Percentiles rank a stretch among this genome's conserved stretches.
Conservation (phyloP, 2,113 vertebrate genomes). For the Gila orcuttii region DNA sequence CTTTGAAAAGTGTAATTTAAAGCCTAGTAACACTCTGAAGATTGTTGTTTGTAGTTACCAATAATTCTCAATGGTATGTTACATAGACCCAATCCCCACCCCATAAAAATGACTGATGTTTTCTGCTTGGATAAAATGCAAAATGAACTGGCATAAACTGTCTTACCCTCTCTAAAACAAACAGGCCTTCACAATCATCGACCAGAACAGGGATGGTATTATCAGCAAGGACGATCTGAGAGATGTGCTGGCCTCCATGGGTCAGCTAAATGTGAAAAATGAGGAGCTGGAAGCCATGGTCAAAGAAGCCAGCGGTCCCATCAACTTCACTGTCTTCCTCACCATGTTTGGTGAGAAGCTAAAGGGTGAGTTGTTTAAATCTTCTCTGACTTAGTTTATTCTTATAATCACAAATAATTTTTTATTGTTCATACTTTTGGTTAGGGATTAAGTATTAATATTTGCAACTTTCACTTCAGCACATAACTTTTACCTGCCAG, state of each 20-base stretch:
- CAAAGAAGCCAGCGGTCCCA: conserved; percentile 91
- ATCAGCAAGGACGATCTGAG: conserved; percentile 90
- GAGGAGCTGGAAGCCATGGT: conserved; percentile 92
- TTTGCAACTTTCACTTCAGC: not conserved
- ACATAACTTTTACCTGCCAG: not conserved
- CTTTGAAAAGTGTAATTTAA: too few species aligned
- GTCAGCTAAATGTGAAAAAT: conserved; percentile 89
- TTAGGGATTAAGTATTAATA: not conserved
- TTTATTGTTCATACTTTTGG: not conserved
- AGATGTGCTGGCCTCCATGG: conserved; percentile 89
- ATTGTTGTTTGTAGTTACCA: too few species aligned
- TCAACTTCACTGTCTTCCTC: conserved; percentile 94
- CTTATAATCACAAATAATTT: not conserved
- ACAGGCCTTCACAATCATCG: conserved; percentile 93
- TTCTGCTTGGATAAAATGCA: not conserved
- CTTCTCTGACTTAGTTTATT: not conserved
- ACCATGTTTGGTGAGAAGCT: conserved; percentile 97
- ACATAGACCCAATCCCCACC: too few species aligned
- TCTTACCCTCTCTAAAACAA: not conserved
- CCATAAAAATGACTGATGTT: not conserved
- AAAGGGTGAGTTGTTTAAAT: conserved; percentile 77
- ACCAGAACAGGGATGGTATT: conserved; percentile 94
- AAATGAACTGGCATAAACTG: not conserved
- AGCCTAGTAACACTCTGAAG: too few species aligned
- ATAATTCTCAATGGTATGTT: too few species aligned